These are phyloP conservation scores for Callosobruchus maculatus DNA, from an alignment of 2,888 invertebrate species.

Conservation along the genomic window DNA sequence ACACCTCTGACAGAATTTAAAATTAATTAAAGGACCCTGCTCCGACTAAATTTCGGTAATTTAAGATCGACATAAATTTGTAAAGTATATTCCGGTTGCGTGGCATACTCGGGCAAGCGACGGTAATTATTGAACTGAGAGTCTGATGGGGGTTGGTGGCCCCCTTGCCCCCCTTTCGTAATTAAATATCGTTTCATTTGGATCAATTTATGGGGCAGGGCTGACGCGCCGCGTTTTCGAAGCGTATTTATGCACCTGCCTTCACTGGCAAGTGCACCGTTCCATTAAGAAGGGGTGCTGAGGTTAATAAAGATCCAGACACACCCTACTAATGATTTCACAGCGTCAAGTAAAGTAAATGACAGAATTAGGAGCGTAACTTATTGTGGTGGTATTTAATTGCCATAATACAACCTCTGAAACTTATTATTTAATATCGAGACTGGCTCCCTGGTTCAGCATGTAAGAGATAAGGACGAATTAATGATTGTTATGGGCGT, in stretches of 20 bases:
- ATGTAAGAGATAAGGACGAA: no score
- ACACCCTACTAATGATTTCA: background rate
- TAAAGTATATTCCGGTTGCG: constrained; percentile 37
- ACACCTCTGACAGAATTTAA: constrained; percentile 14
- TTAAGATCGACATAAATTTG: constrained; percentile 33
- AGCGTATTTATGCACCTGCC: constrained; percentile 36
- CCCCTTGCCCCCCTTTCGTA: constrained; percentile 22
- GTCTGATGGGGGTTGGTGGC: constrained; percentile 28
- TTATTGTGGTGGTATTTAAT: no score
- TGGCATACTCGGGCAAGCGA: constrained; percentile 15
- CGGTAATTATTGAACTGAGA: constrained; percentile 27
- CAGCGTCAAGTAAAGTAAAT: background rate
- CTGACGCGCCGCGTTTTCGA: constrained; percentile 27
- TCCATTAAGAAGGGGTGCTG: background rate
- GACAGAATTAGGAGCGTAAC: background rate
- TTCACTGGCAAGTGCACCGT: background rate
- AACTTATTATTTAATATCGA: no score
- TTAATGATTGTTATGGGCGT: no score
- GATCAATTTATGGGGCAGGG: constrained; percentile 37
- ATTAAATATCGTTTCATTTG: constrained; percentile 43
- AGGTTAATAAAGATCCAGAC: background rate
- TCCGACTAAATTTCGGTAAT: constrained; percentile 24
- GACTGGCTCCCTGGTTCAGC: no score
- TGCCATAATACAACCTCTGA: no score
- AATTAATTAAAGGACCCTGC: constrained; percentile 24